Evolutionary conservation across 2,888 invertebrate species (phyloP).

Genomic region (Asteroscopus sphinx): DNA sequence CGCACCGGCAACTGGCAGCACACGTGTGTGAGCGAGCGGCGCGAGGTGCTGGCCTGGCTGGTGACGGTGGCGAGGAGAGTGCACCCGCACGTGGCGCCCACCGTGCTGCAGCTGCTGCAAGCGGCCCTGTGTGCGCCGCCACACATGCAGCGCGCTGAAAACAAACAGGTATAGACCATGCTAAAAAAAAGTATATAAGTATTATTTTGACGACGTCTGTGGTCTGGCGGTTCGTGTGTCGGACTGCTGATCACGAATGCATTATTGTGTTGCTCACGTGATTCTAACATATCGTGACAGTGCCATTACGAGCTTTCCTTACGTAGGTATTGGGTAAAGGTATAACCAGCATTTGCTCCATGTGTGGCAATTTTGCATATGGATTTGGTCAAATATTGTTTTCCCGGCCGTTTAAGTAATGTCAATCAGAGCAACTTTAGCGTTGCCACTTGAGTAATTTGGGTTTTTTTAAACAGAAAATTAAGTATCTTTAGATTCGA

Average conservation of each 20-base stretch:
- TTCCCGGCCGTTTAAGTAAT: too few relatives aligned
- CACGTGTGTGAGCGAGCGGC: constrained; percentile 93
- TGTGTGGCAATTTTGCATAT: too few relatives aligned
- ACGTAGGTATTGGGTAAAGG: background rate
- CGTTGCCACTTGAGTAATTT: too few relatives aligned
- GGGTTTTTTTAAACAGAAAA: too few relatives aligned
- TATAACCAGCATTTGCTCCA: background rate
- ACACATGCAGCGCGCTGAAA: constrained; percentile 43
- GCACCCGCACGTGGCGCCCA: constrained; percentile 97
- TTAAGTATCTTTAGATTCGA: too few relatives aligned
- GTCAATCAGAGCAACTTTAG: too few relatives aligned
- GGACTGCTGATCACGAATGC: too few relatives aligned
- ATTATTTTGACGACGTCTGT: too few relatives aligned
- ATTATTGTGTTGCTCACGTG: constrained; percentile 23
- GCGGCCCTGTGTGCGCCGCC: constrained; percentile 93
- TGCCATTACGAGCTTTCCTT: constrained; percentile 19
- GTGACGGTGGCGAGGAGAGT: constrained; percentile 95
- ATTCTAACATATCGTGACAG: constrained; percentile 21
- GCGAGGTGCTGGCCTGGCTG: constrained; percentile 94
- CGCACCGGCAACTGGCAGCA: constrained; percentile 99
- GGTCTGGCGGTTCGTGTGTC: too few relatives aligned
- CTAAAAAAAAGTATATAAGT: too few relatives aligned
- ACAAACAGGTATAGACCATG: constrained; percentile 41
- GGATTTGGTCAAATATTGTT: too few relatives aligned
- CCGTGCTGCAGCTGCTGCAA: constrained; percentile 96